Evolutionary conservation across 2,113 vertebrate species (phyloP).

Genomic region (Chaetops frenatus): DNA sequence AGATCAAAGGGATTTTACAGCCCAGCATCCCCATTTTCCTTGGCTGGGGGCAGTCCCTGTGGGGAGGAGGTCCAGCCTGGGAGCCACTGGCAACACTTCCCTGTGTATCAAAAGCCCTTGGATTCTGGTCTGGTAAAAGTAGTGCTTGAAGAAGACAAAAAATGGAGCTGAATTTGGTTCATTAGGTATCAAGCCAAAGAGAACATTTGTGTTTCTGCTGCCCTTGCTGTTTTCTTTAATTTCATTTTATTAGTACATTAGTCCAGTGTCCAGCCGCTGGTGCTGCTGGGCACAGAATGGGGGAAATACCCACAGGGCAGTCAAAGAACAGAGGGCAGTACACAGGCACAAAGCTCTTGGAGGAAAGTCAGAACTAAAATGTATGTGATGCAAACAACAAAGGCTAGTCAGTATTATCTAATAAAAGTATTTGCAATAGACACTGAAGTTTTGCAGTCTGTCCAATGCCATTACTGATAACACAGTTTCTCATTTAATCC

Average conservation of each 20-base stretch:
- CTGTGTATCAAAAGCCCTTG: not conserved
- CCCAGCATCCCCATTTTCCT: not conserved
- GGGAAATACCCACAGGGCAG: not conserved
- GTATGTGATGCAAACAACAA: not conserved
- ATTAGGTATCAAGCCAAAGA: not conserved
- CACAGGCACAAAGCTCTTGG: not conserved
- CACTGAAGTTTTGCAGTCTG: not conserved
- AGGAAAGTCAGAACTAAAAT: not conserved
- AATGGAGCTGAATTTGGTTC: not conserved
- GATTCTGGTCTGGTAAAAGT: not conserved
- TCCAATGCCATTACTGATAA: not conserved
- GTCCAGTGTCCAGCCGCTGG: not conserved
- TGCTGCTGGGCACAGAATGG: not conserved
- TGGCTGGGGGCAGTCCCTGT: not conserved
- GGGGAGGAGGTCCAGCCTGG: not conserved
- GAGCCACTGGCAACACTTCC: not conserved
- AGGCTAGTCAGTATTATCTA: not conserved
- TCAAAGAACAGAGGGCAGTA: not conserved
- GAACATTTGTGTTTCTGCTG: not conserved
- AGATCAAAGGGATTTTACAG: not conserved
- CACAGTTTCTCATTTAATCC: not conserved
- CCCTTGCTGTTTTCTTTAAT: not conserved
- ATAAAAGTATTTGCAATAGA: not conserved
- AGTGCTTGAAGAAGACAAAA: not conserved
- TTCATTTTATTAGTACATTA: not conserved